Evolutionary conservation across 2,888 invertebrate genomes (phyloP).

Genomic region (Pomacea canaliculata): DNA sequence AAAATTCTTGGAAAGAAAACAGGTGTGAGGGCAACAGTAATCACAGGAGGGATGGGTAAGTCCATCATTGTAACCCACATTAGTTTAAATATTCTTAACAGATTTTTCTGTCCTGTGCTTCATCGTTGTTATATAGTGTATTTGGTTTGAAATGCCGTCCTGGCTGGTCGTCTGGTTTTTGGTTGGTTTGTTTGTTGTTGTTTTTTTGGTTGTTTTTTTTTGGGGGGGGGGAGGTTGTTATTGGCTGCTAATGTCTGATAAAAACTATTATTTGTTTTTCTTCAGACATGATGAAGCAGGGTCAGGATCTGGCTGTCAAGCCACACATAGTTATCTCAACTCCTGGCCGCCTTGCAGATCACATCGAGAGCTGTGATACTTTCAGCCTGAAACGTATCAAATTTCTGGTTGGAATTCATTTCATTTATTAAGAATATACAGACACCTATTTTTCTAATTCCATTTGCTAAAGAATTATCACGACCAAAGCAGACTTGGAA

Average conservation of each 20-base stretch:
- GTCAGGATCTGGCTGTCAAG: conserved; percentile 82
- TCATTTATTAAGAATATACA: background rate
- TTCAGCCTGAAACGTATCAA: conserved; percentile 67
- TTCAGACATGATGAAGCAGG: conserved; percentile 84
- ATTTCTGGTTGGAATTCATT: conserved; percentile 60
- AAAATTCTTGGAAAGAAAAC: conserved; percentile 89
- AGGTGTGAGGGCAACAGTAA: conserved; percentile 84
- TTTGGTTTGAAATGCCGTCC: too few relatives aligned
- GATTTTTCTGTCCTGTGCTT: too few relatives aligned
- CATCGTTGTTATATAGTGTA: too few relatives aligned
- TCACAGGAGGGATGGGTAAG: conserved; percentile 92
- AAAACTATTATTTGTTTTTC: background rate
- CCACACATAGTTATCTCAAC: conserved; percentile 97
- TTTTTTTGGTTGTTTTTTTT: background rate
- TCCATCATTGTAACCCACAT: background rate
- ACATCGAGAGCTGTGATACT: conserved; percentile 82
- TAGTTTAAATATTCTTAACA: too few relatives aligned
- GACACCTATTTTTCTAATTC: too few relatives aligned
- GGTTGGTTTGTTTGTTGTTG: background rate
- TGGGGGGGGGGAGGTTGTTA: too few relatives aligned
- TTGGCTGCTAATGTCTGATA: too few relatives aligned
- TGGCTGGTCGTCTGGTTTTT: background rate
- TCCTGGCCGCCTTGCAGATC: conserved; percentile 94
- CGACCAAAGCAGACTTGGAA: too few relatives aligned
- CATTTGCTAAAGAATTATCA: too few relatives aligned